Evolutionary conservation across 2,888 invertebrate species (phyloP), one percentile per base, ranked within the genome.

Genomic region (Eupithecia exiguata): DNA sequence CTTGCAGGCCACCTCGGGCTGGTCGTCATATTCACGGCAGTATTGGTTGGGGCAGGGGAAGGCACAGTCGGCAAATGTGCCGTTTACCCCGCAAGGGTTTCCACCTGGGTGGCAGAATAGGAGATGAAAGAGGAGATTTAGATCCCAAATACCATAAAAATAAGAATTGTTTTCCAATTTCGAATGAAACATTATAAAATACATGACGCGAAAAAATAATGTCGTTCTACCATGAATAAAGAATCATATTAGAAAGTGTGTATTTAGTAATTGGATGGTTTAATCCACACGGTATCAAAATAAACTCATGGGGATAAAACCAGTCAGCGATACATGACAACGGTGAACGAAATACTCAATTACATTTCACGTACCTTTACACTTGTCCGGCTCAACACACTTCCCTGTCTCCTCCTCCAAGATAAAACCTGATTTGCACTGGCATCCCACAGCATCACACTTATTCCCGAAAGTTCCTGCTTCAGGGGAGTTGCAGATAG

Each of bases 61-160:
- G 5, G 77, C 80, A 71, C 88, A 88, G 1, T 78, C 79, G 0
- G 83, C 81, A 36, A 83, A 87, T 4, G 84, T 85, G 18, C 79
- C 85, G 66, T 88, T 89, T 38, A 72, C 74, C 12, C 83, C 81
- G 73, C 89, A 89, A 0, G 86, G 85, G 71, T 85, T 79, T 16
- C 86, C 86, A 72, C 78, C 88, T 88, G 40, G 21, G 21, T 21
- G 30, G 30, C 30, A 30, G 30, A 30, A 30, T 3, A 30, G 30
- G 30, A 30, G 30, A 30, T 30, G 30, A 30, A 4, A 30, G 4
- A 30, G 30, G 30, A 30, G 30, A 30, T 30, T 30, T 30, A 4
- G 4, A 30, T 4, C 30, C 30, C 30, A 30, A 30, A 30, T 30
- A 30, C 30, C 30, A 30, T 30, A 30, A 30, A 30, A 3, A 30